phyloP scores from a whole-genome alignment of 2,888 invertebrate species.

The Ctena decussata region DNA sequence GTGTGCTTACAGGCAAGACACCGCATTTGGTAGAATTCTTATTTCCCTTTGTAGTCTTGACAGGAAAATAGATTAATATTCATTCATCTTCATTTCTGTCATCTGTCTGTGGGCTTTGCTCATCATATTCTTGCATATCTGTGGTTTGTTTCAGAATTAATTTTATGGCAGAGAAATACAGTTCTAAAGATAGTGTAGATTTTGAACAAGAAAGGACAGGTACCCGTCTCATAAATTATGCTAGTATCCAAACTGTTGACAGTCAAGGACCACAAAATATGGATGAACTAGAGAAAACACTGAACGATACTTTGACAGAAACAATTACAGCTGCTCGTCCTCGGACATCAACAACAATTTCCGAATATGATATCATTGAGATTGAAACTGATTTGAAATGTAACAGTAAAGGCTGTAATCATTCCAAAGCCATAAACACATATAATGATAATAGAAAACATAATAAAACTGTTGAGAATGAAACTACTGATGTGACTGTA shows the following conservation, averaged over 20 bases:
- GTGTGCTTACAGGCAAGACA: too few species aligned
- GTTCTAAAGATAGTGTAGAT: neutral
- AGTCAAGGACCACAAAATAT: neutral
- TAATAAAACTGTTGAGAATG: too few species aligned
- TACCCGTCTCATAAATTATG: neutral
- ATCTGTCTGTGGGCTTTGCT: too few species aligned
- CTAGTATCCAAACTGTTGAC: neutral
- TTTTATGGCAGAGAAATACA: neutral
- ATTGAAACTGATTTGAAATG: conserved; percentile 56
- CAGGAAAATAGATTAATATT: too few species aligned
- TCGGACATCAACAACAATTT: neutral
- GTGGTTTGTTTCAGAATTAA: neutral
- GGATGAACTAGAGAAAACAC: neutral
- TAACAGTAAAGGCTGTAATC: conserved; percentile 42
- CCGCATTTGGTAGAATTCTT: too few species aligned
- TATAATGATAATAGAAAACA: too few species aligned
- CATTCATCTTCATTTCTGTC: too few species aligned
- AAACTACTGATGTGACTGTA: too few species aligned
- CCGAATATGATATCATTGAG: conserved; percentile 51
- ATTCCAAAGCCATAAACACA: conserved; percentile 3
- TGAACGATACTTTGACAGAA: neutral
- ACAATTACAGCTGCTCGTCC: neutral
- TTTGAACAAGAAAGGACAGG: neutral
- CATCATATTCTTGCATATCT: too few species aligned
- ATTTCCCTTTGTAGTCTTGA: too few species aligned